phyloP scores from a whole-genome alignment of 2,113 vertebrate species.

The Psilopogon haemacephalus region DNA sequence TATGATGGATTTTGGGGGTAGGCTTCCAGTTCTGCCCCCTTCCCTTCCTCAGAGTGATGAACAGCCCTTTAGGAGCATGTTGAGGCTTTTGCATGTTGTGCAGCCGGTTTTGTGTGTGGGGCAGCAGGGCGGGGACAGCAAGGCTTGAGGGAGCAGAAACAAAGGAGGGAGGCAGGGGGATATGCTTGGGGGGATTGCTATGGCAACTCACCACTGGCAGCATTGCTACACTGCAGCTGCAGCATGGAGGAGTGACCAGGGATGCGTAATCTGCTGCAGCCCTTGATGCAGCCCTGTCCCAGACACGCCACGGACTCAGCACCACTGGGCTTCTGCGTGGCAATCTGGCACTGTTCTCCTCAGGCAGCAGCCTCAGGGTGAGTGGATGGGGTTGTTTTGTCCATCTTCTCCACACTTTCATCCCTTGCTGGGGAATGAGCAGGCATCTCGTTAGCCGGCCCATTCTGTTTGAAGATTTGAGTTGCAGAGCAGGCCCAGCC shows the following conservation, averaged over 20 bases:
- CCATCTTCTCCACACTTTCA: neutral
- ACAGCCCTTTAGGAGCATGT: neutral
- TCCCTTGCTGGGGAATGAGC: neutral
- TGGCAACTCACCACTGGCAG: slow-evolving; percentile 48
- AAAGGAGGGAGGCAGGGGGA: slow-evolving; percentile 21
- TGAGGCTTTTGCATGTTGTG: neutral
- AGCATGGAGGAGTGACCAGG: neutral
- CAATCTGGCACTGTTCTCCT: fast-evolving
- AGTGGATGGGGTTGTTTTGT: neutral
- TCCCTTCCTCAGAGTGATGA: neutral
- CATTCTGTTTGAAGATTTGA: neutral
- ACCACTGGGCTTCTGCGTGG: fast-evolving
- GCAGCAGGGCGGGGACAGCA: neutral
- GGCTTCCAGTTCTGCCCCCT: neutral
- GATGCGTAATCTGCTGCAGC: neutral
- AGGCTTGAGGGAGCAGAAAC: neutral
- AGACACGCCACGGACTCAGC: fast-evolving
- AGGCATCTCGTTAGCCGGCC: neutral
- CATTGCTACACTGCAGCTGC: neutral
- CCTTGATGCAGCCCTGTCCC: fast-evolving
- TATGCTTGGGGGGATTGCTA: slow-evolving; percentile 48
- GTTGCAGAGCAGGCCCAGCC: neutral
- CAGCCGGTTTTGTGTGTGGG: neutral
- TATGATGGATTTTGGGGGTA: neutral
- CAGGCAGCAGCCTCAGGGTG: neutral